A percentile compares a stretch with the other conserved stretches of the same genome.
phyloP scores from a whole-genome alignment of 2,797 vertebrate species.

The Enteromius paludinosus region DNA sequence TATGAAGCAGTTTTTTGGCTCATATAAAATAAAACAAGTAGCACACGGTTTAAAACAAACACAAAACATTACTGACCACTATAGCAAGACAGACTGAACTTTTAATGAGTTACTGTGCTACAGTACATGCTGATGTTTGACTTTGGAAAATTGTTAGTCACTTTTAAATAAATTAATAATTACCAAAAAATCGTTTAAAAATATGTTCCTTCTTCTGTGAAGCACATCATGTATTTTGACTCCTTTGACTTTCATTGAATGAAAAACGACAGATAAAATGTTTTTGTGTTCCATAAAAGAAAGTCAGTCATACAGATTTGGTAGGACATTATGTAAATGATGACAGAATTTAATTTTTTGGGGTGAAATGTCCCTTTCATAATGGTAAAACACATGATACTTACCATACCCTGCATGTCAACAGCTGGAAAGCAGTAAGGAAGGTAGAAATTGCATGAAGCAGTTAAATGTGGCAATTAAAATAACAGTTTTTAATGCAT shows the following conservation, averaged over 20 bases:
- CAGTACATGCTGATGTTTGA: background rate
- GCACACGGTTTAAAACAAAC: background rate
- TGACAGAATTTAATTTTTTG: background rate
- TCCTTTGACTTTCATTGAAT: background rate
- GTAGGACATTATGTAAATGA: background rate
- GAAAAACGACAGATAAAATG: background rate
- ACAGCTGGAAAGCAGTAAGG: background rate
- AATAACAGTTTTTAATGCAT: constrained; percentile 11
- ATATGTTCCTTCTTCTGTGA: background rate
- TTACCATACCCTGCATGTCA: background rate
- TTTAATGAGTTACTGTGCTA: background rate
- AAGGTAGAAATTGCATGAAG: background rate
- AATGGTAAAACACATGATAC: background rate
- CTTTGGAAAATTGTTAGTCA: background rate
- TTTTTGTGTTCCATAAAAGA: background rate
- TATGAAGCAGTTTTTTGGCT: constrained; percentile 19
- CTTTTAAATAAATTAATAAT: background rate
- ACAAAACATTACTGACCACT: background rate
- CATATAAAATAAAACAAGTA: background rate
- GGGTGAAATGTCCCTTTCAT: background rate
- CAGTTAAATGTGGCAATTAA: background rate
- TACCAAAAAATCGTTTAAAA: background rate
- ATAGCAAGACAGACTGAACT: background rate
- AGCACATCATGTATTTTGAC: background rate
- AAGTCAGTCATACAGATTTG: background rate